Evolutionary conservation across 2,113 vertebrate species (phyloP).

Genomic region (Thunnus thynnus): DNA sequence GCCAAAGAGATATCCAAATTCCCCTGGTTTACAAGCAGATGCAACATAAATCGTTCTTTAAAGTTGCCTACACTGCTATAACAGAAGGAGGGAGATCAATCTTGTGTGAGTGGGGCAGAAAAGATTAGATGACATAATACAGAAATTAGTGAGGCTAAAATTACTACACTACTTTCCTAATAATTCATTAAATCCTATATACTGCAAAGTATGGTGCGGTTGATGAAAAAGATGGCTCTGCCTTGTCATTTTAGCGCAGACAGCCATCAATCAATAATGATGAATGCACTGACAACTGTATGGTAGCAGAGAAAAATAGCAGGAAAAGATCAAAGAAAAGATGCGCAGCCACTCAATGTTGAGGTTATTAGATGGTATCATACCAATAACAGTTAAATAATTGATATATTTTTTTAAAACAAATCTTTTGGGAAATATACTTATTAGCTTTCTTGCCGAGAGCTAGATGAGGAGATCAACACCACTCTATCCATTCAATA

Average conservation of each 20-base stretch:
- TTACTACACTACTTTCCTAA: constrained; percentile 4
- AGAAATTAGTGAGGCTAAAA: constrained; percentile 11
- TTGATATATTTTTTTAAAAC: neutral
- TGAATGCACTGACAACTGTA: constrained; percentile 22
- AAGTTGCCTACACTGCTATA: constrained; percentile 15
- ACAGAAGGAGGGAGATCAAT: constrained; percentile 50
- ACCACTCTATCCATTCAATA: neutral
- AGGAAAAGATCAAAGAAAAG: neutral
- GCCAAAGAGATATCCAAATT: constrained; percentile 27
- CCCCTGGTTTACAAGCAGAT: constrained; percentile 44
- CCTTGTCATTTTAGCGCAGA: constrained; percentile 31
- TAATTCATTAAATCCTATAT: constrained; percentile 13
- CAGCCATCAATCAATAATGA: constrained; percentile 28
- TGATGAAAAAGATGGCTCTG: constrained; percentile 26
- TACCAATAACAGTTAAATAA: neutral
- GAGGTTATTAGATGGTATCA: neutral
- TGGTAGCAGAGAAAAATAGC: constrained; percentile 6
- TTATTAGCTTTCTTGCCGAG: neutral
- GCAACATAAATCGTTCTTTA: constrained; percentile 47
- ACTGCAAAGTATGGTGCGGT: neutral
- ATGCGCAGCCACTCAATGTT: neutral
- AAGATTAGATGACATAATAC: constrained; percentile 26
- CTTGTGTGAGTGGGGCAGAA: constrained; percentile 15
- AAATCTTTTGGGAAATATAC: too few species aligned
- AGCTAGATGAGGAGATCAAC: constrained; percentile 1